Conservation (phyloP, 2,888 invertebrate species). For the Amphipyra berbera region DNA sequence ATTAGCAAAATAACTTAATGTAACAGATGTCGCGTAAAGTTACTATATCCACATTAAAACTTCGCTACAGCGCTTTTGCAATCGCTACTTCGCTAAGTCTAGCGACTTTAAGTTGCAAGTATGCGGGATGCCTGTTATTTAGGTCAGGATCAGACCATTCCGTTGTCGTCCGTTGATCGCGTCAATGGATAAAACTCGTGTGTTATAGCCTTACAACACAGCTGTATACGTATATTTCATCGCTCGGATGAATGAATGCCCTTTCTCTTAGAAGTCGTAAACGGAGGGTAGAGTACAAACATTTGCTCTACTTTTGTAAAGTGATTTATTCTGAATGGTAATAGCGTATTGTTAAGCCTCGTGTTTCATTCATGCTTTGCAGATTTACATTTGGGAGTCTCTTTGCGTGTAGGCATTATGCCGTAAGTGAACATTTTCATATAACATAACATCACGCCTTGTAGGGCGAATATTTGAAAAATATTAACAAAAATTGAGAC, state of each 20-base stretch:
- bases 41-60: slow-evolving; percentile 33
- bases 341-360: slow-evolving; percentile 39
- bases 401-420: slow-evolving; percentile 29
- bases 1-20: slow-evolving; percentile 1
- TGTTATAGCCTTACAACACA: slow-evolving; percentile 9
- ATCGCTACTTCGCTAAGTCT: slow-evolving; percentile 18
- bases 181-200: slow-evolving; percentile 19
- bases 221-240: slow-evolving; percentile 17
- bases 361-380: slow-evolving; percentile 43
- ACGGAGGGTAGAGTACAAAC: slow-evolving; percentile 41
- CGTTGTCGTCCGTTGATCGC: slow-evolving; percentile 18
- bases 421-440: slow-evolving; percentile 34
- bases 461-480: too few relatives aligned
- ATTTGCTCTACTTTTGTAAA: slow-evolving; percentile 43
- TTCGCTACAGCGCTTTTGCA: slow-evolving; percentile 30
- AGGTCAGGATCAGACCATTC: slow-evolving; percentile 39
- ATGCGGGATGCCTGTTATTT: slow-evolving; percentile 27
- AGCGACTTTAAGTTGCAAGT: slow-evolving; percentile 23
- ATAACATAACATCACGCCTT: too few relatives aligned
- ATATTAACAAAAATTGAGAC: too few relatives aligned
- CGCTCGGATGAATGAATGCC: slow-evolving; percentile 38
- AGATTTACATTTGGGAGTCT: slow-evolving; percentile 40
- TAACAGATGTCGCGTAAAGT: slow-evolving; percentile 26
- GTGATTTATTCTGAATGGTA: slow-evolving; percentile 50
- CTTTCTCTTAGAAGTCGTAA: slow-evolving; percentile 35